Base-by-base conservation (phyloP, 2,113 vertebrate genomes). In the Noturus placidus region DNA sequence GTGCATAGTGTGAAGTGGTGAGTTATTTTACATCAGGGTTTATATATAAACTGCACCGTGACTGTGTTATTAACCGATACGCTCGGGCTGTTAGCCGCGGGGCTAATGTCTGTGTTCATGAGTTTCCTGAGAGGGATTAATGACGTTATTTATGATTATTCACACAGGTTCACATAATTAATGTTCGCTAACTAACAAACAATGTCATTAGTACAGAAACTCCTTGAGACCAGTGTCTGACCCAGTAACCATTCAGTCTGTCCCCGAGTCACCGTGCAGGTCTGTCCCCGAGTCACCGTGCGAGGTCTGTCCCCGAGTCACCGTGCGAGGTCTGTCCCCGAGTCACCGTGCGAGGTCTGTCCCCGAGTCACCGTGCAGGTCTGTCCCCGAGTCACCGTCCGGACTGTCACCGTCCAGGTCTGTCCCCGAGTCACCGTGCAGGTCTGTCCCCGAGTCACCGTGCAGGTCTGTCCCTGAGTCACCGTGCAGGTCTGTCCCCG, bases 1-100 rank as follows among this genome's bases (percentile, higher is more conserved):
- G 93, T 97, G 87, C 97, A 99, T 88, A 99, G 98, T 82, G 96
- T 96, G n/a, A 99, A 99, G 91, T 99, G 98, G 98, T 99, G 93
- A 96, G 93, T 38, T 35, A 25, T 25, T 33, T 30, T 7, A 30
- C 7, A 1, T 35, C 38, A 84, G 35, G 30, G 2, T 13, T 30
- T 70, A 20, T 13, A 14, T 19, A 54, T 83, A 1, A 84, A 20
- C 7, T 9, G 3, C 56, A 10, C 25, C 27, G 17, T 56, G 14
- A 82, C 17, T 59, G 65, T 25, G 35, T 52, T 30, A n/a, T 59
- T 57, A 3, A 56, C 30, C 20, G 22, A 27, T 78, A 6, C n/a
- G 15, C 8, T 13, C n/a, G 22, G 13, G 19, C 35, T 87, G 54
- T 72, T 85, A 85, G 83, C 83, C 8, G 19, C 4, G 2, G 0